These are phyloP conservation scores for Eupithecia subfuscata DNA, from an alignment of 2,888 invertebrate species.

Conservation along the genomic window DNA sequence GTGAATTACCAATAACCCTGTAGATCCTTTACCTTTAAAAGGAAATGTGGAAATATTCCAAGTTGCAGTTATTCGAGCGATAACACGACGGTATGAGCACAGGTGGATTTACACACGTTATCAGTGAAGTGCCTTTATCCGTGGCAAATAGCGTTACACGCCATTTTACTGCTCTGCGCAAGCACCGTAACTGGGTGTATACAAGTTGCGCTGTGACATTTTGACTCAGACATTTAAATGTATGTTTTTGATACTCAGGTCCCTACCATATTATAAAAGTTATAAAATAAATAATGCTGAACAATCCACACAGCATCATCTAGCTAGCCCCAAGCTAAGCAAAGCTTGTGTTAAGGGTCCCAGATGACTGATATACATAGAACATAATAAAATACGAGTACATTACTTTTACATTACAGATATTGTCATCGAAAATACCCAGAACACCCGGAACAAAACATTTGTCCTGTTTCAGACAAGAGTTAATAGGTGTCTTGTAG, in stretches of 20 bases:
- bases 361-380: too few relatives aligned
- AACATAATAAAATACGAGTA: too few relatives aligned
- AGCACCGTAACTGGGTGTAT: conserved; percentile 23
- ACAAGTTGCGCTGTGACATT: conserved; percentile 6
- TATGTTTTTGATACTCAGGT: background rate
- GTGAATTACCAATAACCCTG: too few relatives aligned
- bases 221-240: background rate
- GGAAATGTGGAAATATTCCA: conserved; percentile 25
- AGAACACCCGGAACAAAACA: too few relatives aligned
- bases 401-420: too few relatives aligned
- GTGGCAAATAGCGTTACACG: conserved; percentile 42
- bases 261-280: background rate
- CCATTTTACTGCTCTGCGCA: conserved; percentile 29
- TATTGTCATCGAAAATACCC: too few relatives aligned
- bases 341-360: too few relatives aligned
- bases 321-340: too few relatives aligned
- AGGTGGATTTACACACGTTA: conserved; percentile 44
- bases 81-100: conserved; percentile 36
- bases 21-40: conserved; percentile 3
- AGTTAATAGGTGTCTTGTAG: background rate
- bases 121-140: conserved; percentile 43
- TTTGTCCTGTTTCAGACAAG: background rate
- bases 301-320: too few relatives aligned
- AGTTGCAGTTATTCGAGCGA: conserved; percentile 33
- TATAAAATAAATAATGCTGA: too few relatives aligned